Base-by-base conservation (phyloP, 2,113 vertebrate genomes). In the Rhagologus leucostigma region DNA sequence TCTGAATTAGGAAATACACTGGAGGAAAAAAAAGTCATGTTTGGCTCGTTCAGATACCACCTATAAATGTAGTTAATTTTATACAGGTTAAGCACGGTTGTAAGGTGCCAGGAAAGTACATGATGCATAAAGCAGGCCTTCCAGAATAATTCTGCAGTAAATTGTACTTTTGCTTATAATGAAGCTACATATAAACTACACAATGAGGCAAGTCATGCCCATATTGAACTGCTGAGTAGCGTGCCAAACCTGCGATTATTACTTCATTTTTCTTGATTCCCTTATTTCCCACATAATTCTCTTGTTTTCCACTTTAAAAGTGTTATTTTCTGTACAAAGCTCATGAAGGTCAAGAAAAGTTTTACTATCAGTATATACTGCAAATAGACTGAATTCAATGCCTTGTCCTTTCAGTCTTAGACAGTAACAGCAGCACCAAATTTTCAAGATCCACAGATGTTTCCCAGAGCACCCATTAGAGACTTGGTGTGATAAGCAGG, bases 201-300 rank as follows among this genome's bases (percentile, higher is more conserved):
- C 75, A 97, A 95, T 13, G 42, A 97, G 79, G 84, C 69, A 85
- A 76, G 46, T 46, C 77, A 39, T 96, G 69, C 86, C 77, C 63
- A 68, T 18, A 53, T 44, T 84, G 57, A 97, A 93, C 59, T 3
- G 0, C n/a, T 86, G 94, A 84, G 53, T 56, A 84, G 86, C 1
- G 0, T 75, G 42, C 63, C 78, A 87, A 90, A 89, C 29, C 35
- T 87, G 64, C 0, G 30, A 62, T 96, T 97, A 97, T 97, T 96
- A 70, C 67, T 78, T 95, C 94, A 95, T 98, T 97, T 96, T 93
- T 98, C 90, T 97, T 93, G 73, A 94, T 98, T 97, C 53, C 20
- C 60, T 89, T 96, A 85, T 96, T 94, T 91, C 46, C 70, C 87
- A 93, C 69, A 68, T 78, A 92, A 90, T 81, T 64, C 57, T 27